Base-by-base conservation (phyloP, 2,888 invertebrate species). In the Graphium colonna region DNA sequence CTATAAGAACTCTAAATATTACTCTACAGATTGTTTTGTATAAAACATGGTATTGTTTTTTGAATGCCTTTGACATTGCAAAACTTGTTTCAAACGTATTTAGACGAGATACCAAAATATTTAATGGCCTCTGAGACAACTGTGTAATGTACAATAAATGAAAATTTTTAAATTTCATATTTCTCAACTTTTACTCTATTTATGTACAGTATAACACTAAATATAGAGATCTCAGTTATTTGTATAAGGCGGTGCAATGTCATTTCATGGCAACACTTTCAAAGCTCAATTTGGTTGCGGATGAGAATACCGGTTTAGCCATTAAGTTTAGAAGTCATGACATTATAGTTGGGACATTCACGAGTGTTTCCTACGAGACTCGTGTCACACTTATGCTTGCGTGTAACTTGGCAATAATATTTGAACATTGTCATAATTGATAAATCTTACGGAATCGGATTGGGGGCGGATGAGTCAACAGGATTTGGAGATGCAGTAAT, bases 231-330 rank as follows among this genome's bases (percentile, higher is more conserved):
- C 26, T 21, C 26, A 15, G n/a, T 33, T 31, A 18, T 31, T 31
- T 28, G 17, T 41, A 33, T n/a, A 41, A 41, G 41, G 42, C 42
- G 17, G 13, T 16, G 48, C 38, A 18, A 39, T 39, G 42, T 42
- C 39, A 18, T 42, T 48, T 43, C 39, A 43, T 15, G 17, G 28
- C 9, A 13, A 38, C 49, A 45, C 50, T 54, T 50, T 33, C 45
- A 28, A 50, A 45, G 41, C 50, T 49, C 13, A 45, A 44, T 31
- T 49, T 54, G 44, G 54, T 50, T 21, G 40, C 26, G 41, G 54
- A 54, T 50, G 45, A 31, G 33, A 49, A 15, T 54, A 50, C 54
- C 41, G 54, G 44, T 50, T 54, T 41, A 26, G 26, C 15, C 31
- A 45, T 50, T 45, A 50, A 33, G 40, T 44, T 49, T 54, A 44